Base-by-base conservation (phyloP, 1,140 invertebrate species). In the Diuraphis noxia region DNA sequence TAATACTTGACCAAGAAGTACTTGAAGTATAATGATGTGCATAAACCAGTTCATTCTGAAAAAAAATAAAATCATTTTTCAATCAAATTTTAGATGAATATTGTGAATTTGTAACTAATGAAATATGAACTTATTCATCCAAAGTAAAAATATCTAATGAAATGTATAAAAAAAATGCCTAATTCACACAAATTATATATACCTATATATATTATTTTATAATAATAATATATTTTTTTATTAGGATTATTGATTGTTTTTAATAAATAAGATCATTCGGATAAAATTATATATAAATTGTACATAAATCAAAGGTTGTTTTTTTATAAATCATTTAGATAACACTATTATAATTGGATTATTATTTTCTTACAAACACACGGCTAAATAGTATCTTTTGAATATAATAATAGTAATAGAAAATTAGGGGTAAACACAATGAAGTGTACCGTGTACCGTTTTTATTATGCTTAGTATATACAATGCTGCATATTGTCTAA, bases 11-110 rank as follows among this genome's bases (percentile, higher is more conserved):
- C 77, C 43, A 46, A 91, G n/a, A 38, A 90, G 43, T 36, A 91
- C n/a, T 81, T 82, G 77, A 7, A 81, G 9, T 82, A 91, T n/a
- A 49, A 82, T 10, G 21, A 91, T 46, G 40, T 9, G 36, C 13
- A 81, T 49, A 38, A 81, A 36, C 77, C 72, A 91, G 10, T 91
- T 91, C 89, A 91, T 91, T 52, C 89, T 91, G 43, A 91, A 91
- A 90, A 49, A 79, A 79, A 46, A 79, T 43, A 72, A 72, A 0
- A 4, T 30, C 46, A 41, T 41, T 40, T 82, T 82, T 41, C 10
- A 82, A 82, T 82, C 1, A 10, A 36, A 30, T 82, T 82, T 4
- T 41, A 4, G 10, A 10, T n/a, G 4, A 82, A 19, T 21, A 72
- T 72, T n/a, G n/a, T 72, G n/a, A 72, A 38, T 38, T 81, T 25